Base-by-base conservation (phyloP, 2,888 invertebrate species). In the Epicampocera succincta region DNA sequence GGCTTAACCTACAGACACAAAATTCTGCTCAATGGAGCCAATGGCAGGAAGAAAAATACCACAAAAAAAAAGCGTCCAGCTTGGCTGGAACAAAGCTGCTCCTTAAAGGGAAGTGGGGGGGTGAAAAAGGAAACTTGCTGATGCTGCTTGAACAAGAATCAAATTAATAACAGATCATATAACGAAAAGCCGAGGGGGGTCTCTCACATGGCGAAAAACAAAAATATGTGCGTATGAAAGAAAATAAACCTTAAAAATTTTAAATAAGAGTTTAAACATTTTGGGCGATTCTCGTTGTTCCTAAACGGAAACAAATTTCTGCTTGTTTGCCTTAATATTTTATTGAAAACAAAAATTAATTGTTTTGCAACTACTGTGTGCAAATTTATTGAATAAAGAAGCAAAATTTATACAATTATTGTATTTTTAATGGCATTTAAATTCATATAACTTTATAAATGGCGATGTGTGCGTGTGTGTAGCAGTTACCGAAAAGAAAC, bases 141-240 rank as follows among this genome's bases (percentile, higher is more conserved):
- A 83, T 77, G 61, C 74, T 75, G 77, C 83, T 71, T 82, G 71
- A 83, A 69, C 78, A 83, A 74, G 80, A 86, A 85, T 84, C 85
- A 85, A 88, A 88, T 87, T 87, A 87, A 87, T 87, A 87, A 88
- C 86, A 86, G 85, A 88, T 88, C 88, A 87, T 85, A 88, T 88
- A 86, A 87, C 88, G 85, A 84, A 83, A 61, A 86, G 76, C 88
- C 75, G 85, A 86, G 87, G 88, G 88, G 87, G 86, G 87, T 58
- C 76, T 42, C 3, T 46, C 44, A 52, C 33, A 66, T 46, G 56
- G 12, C 38, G 60, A 44, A 61, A 21, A 61, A 17, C 38, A 25
- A 38, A 50, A 58, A 71, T 33, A 52, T 56, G n/a, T 56, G 25
- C 25, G 38, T 12, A 38, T 6, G 46, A 21, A 65, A 46, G 5